Conservation (phyloP, 1,140 invertebrate species). For the Diachasmimorpha longicaudata region DNA sequence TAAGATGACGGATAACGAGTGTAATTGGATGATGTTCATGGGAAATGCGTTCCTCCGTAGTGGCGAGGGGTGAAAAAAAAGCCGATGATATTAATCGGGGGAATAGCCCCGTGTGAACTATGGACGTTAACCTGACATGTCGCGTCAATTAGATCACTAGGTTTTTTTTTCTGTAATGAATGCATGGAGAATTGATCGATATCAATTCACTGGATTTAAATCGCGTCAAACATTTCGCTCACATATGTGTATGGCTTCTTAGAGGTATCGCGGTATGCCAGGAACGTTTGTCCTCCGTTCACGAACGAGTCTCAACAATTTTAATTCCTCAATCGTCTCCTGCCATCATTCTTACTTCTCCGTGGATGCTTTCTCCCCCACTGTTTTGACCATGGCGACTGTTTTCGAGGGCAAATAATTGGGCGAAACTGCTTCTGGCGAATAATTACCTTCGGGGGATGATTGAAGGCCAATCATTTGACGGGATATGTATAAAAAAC, state of each 20-base stretch:
- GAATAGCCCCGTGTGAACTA: not conserved
- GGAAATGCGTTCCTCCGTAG: constrained; percentile 47
- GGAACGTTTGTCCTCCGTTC: constrained; percentile 26
- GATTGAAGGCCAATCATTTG: constrained; percentile 29
- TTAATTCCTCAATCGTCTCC: constrained; percentile 49
- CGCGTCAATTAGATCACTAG: not conserved
- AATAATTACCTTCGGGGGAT: constrained; percentile 42
- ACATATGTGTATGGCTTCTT: constrained; percentile 30
- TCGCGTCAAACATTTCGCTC: not conserved
- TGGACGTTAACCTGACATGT: not conserved
- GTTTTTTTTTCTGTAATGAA: not conserved
- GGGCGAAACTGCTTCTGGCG: constrained; percentile 40
- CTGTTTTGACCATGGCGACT: not conserved
- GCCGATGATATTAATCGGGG: not conserved
- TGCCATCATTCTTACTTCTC: constrained; percentile 18
- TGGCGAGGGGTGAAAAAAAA: not conserved
- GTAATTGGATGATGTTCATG: constrained; percentile 61
- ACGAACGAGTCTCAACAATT: constrained; percentile 44
- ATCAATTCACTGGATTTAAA: not conserved
- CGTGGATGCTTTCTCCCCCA: not conserved
- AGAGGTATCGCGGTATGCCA: constrained; percentile 22
- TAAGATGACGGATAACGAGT: constrained; percentile 14
- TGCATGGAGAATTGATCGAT: not conserved
- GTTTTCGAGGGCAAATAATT: constrained; percentile 43
- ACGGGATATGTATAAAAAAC: not conserved